These are phyloP conservation scores for Lochmaea capreae DNA, from an alignment of 2,888 invertebrate genomes.

Conservation along the genomic window DNA sequence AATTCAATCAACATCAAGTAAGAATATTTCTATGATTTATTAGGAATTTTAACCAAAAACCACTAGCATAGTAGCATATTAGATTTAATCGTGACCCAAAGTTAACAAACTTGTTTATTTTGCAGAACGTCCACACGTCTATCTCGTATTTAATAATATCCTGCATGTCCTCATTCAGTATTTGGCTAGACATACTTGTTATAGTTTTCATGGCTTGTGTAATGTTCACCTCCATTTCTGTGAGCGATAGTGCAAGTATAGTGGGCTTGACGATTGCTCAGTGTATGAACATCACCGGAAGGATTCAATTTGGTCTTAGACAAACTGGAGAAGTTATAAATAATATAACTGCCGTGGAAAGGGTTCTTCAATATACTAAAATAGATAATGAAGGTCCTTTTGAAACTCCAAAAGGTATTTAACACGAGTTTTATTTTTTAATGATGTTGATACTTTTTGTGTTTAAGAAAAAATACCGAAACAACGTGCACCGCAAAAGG, in stretches of 20 bases:
- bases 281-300: slow-evolving; percentile 65
- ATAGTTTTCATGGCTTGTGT: slow-evolving; percentile 72
- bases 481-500: slow-evolving; percentile 73
- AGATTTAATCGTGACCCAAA: too few relatives aligned
- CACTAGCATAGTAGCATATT: too few relatives aligned
- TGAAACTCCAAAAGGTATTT: slow-evolving; percentile 65
- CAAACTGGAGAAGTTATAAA: slow-evolving; percentile 82
- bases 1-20: slow-evolving; percentile 53
- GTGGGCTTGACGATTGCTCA: slow-evolving; percentile 55
- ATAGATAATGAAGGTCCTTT: slow-evolving; percentile 77
- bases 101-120: slow-evolving; percentile 23
- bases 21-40: slow-evolving; percentile 10
- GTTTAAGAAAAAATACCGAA: slow-evolving; percentile 57
- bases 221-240: slow-evolving; percentile 70
- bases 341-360: slow-evolving; percentile 83
- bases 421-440: too few relatives aligned
- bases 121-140: slow-evolving; percentile 69
- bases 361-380: slow-evolving; percentile 79
- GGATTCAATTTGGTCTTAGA: slow-evolving; percentile 84
- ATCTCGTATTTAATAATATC: slow-evolving; percentile 73
- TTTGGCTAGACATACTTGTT: slow-evolving; percentile 75
- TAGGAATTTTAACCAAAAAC: too few relatives aligned
- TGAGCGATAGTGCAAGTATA: slow-evolving; percentile 51
- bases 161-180: slow-evolving; percentile 72
- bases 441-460: neutral